phyloP scores from a whole-genome alignment of 2,888 invertebrate genomes.

The Lasiommata megera region DNA sequence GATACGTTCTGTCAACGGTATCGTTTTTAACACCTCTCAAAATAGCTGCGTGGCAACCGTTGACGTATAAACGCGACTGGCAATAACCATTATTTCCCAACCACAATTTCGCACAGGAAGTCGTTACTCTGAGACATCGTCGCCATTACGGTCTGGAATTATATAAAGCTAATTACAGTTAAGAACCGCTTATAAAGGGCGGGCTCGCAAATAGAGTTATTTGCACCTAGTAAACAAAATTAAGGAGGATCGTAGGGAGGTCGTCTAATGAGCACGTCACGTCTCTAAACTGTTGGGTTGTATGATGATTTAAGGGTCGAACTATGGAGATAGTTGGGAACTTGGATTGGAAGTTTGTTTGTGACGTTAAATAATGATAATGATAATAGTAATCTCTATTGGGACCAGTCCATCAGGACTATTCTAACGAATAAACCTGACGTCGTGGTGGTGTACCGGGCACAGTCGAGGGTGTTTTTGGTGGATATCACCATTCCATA shows the following conservation, averaged over 20 bases:
- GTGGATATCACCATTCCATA: no score
- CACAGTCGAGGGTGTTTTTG: no score
- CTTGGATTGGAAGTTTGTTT: no score
- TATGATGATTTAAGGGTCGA: not conserved
- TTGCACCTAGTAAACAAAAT: constrained; percentile 30
- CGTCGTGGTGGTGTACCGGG: no score
- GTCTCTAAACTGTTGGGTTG: not conserved
- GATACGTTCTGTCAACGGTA: not conserved
- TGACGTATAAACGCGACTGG: constrained; percentile 31
- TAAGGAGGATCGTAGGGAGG: constrained; percentile 4
- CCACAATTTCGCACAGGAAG: constrained; percentile 62
- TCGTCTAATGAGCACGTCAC: constrained; percentile 1
- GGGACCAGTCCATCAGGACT: no score
- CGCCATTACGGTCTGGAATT: constrained; percentile 66
- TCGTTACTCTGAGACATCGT: constrained; percentile 47
- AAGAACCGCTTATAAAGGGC: constrained; percentile 46
- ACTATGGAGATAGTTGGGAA: no score
- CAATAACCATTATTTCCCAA: constrained; percentile 53
- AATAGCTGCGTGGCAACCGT: constrained; percentile 25
- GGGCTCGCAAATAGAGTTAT: constrained; percentile 36
- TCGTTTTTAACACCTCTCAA: constrained; percentile 15
- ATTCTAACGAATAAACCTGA: no score
- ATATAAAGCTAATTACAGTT: constrained; percentile 66
- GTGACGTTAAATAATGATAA: no score
- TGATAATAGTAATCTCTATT: no score